A percentile compares a stretch with the other conserved stretches of the same genome.
phyloP scores from a whole-genome alignment of 1,140 invertebrate genomes.

The Sesamia nonagrioides region DNA sequence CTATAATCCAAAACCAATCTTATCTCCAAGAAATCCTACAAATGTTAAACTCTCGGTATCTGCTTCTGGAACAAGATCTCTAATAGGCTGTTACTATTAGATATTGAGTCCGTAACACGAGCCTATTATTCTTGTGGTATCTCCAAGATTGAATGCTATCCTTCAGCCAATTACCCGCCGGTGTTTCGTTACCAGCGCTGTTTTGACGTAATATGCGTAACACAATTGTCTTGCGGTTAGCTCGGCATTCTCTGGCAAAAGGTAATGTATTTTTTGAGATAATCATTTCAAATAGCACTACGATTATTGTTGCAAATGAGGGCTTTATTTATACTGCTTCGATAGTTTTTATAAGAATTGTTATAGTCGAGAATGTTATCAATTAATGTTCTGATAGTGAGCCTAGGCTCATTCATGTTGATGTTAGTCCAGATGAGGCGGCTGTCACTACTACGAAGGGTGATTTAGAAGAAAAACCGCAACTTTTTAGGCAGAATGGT shows the following conservation, averaged over 20 bases:
- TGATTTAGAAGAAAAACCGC: constrained; percentile 6
- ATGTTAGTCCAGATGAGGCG: not conserved
- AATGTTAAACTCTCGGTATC: constrained; percentile 2
- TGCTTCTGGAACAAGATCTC: not conserved
- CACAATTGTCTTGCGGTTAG: constrained; percentile 49
- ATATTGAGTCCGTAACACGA: constrained; percentile 47
- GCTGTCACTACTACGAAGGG: not conserved
- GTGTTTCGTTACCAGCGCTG: constrained; percentile 47
- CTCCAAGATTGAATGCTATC: constrained; percentile 57
- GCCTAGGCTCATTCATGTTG: not conserved
- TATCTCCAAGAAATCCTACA: not conserved
- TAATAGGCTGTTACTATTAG: constrained; percentile 40
- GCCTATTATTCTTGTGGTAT: constrained; percentile 68
- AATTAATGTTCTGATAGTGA: not conserved
- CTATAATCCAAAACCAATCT: not conserved
- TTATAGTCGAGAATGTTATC: not conserved
- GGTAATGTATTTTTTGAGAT: constrained; percentile 39
- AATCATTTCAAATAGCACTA: constrained; percentile 26
- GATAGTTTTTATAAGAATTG: not conserved
- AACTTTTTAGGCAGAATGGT: constrained; percentile 24
- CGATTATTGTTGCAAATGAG: constrained; percentile 21
- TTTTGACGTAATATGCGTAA: constrained; percentile 45
- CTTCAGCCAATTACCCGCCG: constrained; percentile 46
- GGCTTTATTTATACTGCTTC: constrained; percentile 20
- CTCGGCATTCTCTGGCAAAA: constrained; percentile 16